These are phyloP conservation scores for Piaya cayana DNA, from an alignment of 2,113 vertebrate species.

Conservation along the genomic window DNA sequence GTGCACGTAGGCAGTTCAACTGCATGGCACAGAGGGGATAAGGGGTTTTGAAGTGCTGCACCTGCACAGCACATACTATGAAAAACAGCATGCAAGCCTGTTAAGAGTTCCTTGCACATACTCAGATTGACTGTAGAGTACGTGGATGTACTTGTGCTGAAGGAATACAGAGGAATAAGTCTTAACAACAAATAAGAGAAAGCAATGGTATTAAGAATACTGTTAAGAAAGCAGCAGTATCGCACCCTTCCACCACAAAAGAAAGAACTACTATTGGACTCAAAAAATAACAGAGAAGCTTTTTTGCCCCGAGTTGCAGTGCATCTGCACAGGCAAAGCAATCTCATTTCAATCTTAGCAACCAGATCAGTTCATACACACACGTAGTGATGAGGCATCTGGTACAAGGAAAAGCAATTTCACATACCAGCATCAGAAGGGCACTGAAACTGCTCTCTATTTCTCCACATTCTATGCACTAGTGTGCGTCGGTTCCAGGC, in stretches of 20 bases:
- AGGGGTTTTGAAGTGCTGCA: neutral
- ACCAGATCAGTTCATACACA: neutral
- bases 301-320: neutral
- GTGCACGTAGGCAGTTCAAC: neutral
- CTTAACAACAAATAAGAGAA: neutral
- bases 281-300: neutral
- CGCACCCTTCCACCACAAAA: neutral
- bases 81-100: neutral
- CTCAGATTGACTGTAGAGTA: fast-evolving
- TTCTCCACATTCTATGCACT: neutral
- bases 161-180: neutral
- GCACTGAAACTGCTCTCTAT: neutral
- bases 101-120: neutral
- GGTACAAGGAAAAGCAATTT: neutral
- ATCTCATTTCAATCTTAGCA: neutral
- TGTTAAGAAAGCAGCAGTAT: neutral
- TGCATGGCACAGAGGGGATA: neutral
- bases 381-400: neutral
- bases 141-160: neutral
- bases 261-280: neutral
- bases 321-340: neutral
- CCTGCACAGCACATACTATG: neutral
- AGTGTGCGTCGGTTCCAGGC: neutral
- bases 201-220: neutral
- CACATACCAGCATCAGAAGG: neutral